phyloP scores from a whole-genome alignment of 2,888 invertebrate genomes.

The Fragum whitleyi region DNA sequence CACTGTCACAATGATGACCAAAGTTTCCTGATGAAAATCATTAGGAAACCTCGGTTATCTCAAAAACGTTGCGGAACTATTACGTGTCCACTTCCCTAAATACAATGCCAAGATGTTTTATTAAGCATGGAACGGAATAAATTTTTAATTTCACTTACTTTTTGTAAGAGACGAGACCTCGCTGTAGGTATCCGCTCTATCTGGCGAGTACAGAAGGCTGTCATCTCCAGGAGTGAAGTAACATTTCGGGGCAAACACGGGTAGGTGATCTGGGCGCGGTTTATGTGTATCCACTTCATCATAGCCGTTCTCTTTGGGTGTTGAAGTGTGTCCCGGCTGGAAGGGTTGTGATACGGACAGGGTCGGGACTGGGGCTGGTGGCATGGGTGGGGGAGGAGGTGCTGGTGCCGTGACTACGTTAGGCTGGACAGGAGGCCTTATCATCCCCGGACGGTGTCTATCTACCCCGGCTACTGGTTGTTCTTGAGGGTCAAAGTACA shows the following conservation, averaged over 20 bases:
- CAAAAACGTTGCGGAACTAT: too few relatives aligned
- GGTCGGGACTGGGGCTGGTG: constrained; percentile 26
- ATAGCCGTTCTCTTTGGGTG: constrained; percentile 36
- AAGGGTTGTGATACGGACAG: constrained; percentile 32
- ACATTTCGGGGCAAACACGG: constrained; percentile 74
- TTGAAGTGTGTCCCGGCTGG: constrained; percentile 35
- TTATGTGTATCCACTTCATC: constrained; percentile 49
- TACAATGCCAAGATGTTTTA: too few relatives aligned
- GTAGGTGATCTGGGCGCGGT: constrained; percentile 62
- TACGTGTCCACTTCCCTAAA: too few relatives aligned
- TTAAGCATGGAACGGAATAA: too few relatives aligned
- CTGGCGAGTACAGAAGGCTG: constrained; percentile 50
- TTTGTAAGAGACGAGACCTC: constrained; percentile 49
- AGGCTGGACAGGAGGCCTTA: constrained; percentile 47
- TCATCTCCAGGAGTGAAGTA: constrained; percentile 52
- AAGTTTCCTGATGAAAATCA: too few relatives aligned
- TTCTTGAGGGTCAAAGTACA: constrained; percentile 37
- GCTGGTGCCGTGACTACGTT: constrained; percentile 45
- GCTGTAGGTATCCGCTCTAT: constrained; percentile 38
- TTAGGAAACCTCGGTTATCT: too few relatives aligned
- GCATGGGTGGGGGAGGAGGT: constrained; percentile 65
- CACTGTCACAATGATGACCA: too few relatives aligned
- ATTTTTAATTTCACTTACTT: too few relatives aligned
- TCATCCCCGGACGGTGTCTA: constrained; percentile 60
- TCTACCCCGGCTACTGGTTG: constrained; percentile 32